These are phyloP conservation scores for Cephalotes varians DNA, from an alignment of 2,888 invertebrate species.

Conservation along the genomic window DNA sequence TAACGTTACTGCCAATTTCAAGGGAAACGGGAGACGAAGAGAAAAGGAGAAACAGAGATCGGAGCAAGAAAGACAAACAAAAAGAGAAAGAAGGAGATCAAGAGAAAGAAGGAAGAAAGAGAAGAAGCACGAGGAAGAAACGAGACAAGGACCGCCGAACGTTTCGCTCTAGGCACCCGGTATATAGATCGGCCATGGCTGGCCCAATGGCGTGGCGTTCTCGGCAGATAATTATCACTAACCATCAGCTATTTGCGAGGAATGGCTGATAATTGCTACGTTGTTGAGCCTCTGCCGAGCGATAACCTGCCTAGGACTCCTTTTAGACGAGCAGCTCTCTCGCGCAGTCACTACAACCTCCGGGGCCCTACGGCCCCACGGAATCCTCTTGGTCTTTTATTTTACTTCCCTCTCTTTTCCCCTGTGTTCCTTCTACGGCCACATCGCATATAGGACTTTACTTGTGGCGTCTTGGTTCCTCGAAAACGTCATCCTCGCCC, in stretches of 20 bases:
- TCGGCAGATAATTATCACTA: slow-evolving; percentile 86
- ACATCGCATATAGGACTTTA: slow-evolving; percentile 45
- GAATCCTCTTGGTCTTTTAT: slow-evolving; percentile 47
- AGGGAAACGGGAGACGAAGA: slow-evolving; percentile 38
- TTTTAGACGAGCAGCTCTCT: slow-evolving; percentile 78
- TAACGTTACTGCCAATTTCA: slow-evolving; percentile 71
- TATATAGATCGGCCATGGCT: slow-evolving; percentile 80
- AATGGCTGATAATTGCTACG: slow-evolving; percentile 86
- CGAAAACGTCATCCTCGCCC: slow-evolving; percentile 32
- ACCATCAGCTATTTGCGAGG: slow-evolving; percentile 86
- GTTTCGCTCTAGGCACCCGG: slow-evolving; percentile 77
- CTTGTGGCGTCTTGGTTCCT: slow-evolving; percentile 34
- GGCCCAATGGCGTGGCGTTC: slow-evolving; percentile 83
- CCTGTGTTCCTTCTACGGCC: slow-evolving; percentile 14
- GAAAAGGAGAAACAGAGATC: not conserved
- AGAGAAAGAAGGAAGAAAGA: not conserved
- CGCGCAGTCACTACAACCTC: slow-evolving; percentile 76
- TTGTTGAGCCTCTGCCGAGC: slow-evolving; percentile 83
- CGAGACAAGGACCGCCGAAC: not conserved
- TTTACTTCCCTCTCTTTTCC: slow-evolving; percentile 33
- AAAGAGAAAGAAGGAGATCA: not conserved
- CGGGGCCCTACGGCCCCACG: slow-evolving; percentile 53
- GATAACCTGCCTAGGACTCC: slow-evolving; percentile 83
- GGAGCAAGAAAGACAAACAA: not conserved
- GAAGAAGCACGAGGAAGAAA: not conserved